phyloP scores from a whole-genome alignment of 2,888 invertebrate genomes.

The Notodonta ziczac region DNA sequence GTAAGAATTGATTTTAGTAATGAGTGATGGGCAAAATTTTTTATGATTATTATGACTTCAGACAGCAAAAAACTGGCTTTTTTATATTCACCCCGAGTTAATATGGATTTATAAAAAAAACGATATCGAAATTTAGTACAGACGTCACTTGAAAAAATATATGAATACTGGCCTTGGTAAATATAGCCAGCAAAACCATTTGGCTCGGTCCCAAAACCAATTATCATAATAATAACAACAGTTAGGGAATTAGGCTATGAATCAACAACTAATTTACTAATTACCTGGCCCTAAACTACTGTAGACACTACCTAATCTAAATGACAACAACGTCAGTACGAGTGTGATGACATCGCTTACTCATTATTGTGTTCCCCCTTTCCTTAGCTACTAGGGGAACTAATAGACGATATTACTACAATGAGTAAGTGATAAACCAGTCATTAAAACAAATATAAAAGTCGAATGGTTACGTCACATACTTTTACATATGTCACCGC shows the following conservation, averaged over 20 bases:
- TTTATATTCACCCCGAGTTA: too few species aligned
- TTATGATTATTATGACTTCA: too few species aligned
- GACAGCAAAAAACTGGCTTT: too few species aligned
- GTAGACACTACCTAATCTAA: conserved; percentile 24
- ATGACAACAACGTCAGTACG: conserved; percentile 20
- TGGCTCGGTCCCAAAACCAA: not conserved
- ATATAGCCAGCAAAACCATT: too few species aligned
- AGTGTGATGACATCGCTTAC: conserved; percentile 26
- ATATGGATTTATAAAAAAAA: too few species aligned
- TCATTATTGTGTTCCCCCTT: conserved; percentile 22
- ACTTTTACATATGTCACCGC: too few species aligned
- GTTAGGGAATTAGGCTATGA: not conserved
- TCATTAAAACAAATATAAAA: not conserved
- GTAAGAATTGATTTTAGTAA: too few species aligned
- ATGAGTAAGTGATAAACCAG: too few species aligned
- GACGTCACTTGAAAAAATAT: too few species aligned
- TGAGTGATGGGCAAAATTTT: too few species aligned
- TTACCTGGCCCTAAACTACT: not conserved
- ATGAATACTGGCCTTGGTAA: too few species aligned
- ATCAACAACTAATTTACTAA: conserved; percentile 3
- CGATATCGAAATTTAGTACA: too few species aligned
- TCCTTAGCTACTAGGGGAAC: conserved; percentile 5
- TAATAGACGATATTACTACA: not conserved
- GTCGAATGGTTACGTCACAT: not conserved
- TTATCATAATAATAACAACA: not conserved